Percentiles rank a stretch among this genome's conserved stretches.
Conservation (phyloP, 2,888 invertebrate species). For the Cistogaster globosa region DNA sequence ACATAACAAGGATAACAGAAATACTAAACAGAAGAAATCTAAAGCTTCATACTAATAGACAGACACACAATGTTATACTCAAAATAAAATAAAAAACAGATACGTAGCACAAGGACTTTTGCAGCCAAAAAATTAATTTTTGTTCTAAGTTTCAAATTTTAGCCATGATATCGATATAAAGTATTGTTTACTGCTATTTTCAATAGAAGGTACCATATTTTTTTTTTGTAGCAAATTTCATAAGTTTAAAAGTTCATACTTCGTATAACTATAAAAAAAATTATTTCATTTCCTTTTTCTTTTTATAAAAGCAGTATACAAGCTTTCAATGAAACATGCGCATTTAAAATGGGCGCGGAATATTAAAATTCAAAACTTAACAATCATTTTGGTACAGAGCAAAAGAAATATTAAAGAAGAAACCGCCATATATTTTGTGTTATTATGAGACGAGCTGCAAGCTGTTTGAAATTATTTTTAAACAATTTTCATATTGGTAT, state of each 20-base stretch:
- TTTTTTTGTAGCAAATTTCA: constrained; percentile 12
- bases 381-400: neutral
- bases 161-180: neutral
- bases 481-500: constrained; percentile 51
- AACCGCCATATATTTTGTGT: constrained; percentile 1
- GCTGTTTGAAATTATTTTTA: constrained; percentile 41
- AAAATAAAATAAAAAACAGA: neutral
- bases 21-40: constrained; percentile 27
- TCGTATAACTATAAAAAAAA: neutral
- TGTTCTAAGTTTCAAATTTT: constrained; percentile 14
- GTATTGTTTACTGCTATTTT: neutral
- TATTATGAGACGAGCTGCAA: neutral
- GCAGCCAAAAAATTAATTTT: constrained; percentile 49
- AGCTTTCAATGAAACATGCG: constrained; percentile 57
- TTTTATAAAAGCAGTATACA: neutral
- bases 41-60: neutral
- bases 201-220: constrained; percentile 53
- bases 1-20: constrained; percentile 57
- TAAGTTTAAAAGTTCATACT: neutral
- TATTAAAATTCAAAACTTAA: constrained; percentile 41
- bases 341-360: constrained; percentile 65
- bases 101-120: neutral
- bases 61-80: neutral
- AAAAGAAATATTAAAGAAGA: neutral
- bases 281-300: constrained; percentile 21